Evolutionary conservation across 2,888 invertebrate species (phyloP), one percentile per base, ranked within the genome.

Genomic region (Troides aeacus): DNA sequence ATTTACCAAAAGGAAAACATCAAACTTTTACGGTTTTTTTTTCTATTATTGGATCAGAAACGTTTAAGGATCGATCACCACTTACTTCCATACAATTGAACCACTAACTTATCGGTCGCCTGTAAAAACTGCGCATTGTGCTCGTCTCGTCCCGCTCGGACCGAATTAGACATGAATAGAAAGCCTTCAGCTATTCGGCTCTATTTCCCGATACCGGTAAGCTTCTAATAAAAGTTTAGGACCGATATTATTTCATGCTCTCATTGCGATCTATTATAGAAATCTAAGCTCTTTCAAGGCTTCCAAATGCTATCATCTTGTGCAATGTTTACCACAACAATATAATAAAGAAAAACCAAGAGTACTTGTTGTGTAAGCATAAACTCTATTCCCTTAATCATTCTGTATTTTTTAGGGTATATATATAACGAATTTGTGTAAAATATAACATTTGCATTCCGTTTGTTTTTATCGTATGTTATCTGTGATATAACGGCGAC

Each of bases 71-170:
- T 80, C 82, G 77, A 78, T 76, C 74, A 83, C 80, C 79, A 79
- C 82, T 87, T 85, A 81, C 81, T 90, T 88, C 86, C 88, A 77
- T 81, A 83, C 89, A 87, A 90, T 89, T 89, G 87, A 84, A 82
- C 84, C 72, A 77, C 79, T 81, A 86, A 89, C 81, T 79, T 86
- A 88, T 84, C 77, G 82, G 71, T 75, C 76, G 74, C 72, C 76
- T 76, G 77, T 81, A 84, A 84, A 85, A 85, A 84, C 81, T 81
- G 84, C 83, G 81, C 84, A 81, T 83, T 80, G 80, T 81, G 76
- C 75, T 75, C 71, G 46, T 66, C 75, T 75, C 71, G 46, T 66
- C 64, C 73, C 78, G 77, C 79, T 77, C 77, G 74, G 75, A 68
- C 65, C 75, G 79, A 78, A 78, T 80, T 82, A 77, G 74, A 74